Evolutionary conservation across 2,888 invertebrate species (phyloP).

Genomic region (Acleris sparsana): DNA sequence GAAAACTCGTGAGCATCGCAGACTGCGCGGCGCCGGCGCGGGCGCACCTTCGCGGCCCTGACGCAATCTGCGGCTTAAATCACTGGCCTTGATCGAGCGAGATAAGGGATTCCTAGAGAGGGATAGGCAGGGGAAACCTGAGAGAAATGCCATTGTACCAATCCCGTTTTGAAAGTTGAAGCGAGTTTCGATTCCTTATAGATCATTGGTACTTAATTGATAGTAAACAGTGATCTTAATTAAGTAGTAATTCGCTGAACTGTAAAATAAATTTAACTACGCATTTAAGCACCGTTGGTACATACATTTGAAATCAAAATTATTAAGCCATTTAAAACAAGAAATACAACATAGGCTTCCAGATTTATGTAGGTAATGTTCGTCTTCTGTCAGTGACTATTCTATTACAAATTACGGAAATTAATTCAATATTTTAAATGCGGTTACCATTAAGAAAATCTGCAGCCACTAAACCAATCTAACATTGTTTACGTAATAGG

Average conservation of each 20-base stretch:
- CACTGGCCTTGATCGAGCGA: conserved; percentile 28
- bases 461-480: too few relatives aligned
- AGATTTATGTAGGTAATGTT: too few relatives aligned
- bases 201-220: background rate
- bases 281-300: too few relatives aligned
- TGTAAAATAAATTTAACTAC: background rate
- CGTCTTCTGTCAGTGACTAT: too few relatives aligned
- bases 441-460: too few relatives aligned
- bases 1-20: conserved; percentile 42
- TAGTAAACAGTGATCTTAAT: background rate
- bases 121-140: conserved; percentile 29
- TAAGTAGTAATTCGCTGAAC: too few relatives aligned
- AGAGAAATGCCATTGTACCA: conserved; percentile 31
- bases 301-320: too few relatives aligned
- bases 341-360: too few relatives aligned
- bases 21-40: conserved; percentile 66
- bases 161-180: conserved; percentile 32
- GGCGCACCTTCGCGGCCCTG: conserved; percentile 33
- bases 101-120: conserved; percentile 34
- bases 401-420: too few relatives aligned
- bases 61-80: conserved; percentile 28
- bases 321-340: too few relatives aligned
- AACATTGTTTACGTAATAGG: too few relatives aligned
- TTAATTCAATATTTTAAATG: too few relatives aligned
- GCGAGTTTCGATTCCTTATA: conserved; percentile 26